phyloP scores from a whole-genome alignment of 2,797 vertebrate species.

The Phrynocephalus forsythii region DNA sequence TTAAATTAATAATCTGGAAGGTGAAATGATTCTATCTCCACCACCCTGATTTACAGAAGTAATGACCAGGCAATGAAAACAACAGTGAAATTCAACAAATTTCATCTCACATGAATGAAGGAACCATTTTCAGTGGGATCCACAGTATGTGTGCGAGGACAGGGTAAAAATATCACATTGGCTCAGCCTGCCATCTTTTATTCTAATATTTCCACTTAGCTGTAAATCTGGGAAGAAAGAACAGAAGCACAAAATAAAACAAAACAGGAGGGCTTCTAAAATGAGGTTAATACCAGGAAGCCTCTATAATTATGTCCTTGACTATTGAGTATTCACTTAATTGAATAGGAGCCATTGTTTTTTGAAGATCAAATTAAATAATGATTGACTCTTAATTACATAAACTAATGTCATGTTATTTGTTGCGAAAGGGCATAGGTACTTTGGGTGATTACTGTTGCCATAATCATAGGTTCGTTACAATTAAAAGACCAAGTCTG shows the following conservation, averaged over 20 bases:
- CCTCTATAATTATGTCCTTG: slow-evolving; percentile 67
- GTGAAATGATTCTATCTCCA: background rate
- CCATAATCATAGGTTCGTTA: slow-evolving; percentile 40
- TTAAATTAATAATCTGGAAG: background rate
- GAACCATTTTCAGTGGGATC: background rate
- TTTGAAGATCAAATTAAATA: slow-evolving; percentile 67
- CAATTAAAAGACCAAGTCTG: background rate
- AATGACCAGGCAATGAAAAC: background rate
- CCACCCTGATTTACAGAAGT: background rate
- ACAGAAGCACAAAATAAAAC: slow-evolving; percentile 21
- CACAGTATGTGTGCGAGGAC: background rate
- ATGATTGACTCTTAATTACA: slow-evolving; percentile 71
- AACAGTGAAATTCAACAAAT: too few species aligned
- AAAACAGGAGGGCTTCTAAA: slow-evolving; percentile 44
- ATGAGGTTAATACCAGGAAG: slow-evolving; percentile 62
- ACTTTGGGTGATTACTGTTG: slow-evolving; percentile 56
- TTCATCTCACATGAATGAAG: background rate
- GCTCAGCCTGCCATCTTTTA: slow-evolving; percentile 39
- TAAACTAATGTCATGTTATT: slow-evolving; percentile 62
- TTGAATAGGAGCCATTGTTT: slow-evolving; percentile 66
- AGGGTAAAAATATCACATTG: background rate
- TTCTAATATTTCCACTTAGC: slow-evolving; percentile 52
- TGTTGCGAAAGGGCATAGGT: slow-evolving; percentile 55
- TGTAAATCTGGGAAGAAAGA: slow-evolving; percentile 57
- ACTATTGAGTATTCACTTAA: slow-evolving; percentile 68